These are phyloP conservation scores for Diadumene lineata DNA, from an alignment of 92 coral and sea anemone genomes.

Conservation along the genomic window DNA sequence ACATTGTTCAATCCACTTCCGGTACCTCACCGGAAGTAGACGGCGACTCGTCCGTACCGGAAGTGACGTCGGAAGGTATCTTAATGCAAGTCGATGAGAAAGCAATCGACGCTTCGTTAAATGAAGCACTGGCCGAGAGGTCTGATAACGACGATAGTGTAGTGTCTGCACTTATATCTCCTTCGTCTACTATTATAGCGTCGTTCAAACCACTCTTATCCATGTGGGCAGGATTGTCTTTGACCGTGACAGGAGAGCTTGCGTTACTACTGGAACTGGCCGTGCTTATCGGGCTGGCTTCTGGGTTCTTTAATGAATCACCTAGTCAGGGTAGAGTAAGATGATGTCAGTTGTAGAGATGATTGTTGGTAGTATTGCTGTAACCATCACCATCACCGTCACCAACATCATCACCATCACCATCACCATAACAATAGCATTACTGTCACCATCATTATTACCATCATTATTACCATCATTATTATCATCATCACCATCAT, in stretches of 20 bases:
- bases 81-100: slow-evolving; percentile 88
- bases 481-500: too few relatives aligned
- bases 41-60: slow-evolving; percentile 11
- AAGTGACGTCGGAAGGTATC: slow-evolving; percentile 55
- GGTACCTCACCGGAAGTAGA: not conserved
- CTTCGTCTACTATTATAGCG: slow-evolving; percentile 59
- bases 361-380: too few relatives aligned
- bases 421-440: too few relatives aligned
- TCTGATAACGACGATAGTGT: slow-evolving; percentile 75
- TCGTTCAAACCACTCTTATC: slow-evolving; percentile 55
- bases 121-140: slow-evolving; percentile 71
- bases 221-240: slow-evolving; percentile 19
- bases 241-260: slow-evolving; percentile 48
- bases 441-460: too few relatives aligned
- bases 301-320: not conserved
- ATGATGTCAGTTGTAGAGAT: too few relatives aligned
- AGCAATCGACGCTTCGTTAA: slow-evolving; percentile 75
- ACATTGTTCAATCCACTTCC: slow-evolving; percentile 24
- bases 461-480: too few relatives aligned
- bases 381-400: too few relatives aligned
- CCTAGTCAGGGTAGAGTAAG: not conserved
- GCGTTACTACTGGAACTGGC: slow-evolving; percentile 15
- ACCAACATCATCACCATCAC: too few relatives aligned
- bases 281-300: slow-evolving; percentile 16
- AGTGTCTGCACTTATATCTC: slow-evolving; percentile 56